A percentile compares a stretch with the other conserved stretches of the same genome.
Conservation (phyloP, 2,797 vertebrate species). For the Peromyscus nudipes region DNA sequence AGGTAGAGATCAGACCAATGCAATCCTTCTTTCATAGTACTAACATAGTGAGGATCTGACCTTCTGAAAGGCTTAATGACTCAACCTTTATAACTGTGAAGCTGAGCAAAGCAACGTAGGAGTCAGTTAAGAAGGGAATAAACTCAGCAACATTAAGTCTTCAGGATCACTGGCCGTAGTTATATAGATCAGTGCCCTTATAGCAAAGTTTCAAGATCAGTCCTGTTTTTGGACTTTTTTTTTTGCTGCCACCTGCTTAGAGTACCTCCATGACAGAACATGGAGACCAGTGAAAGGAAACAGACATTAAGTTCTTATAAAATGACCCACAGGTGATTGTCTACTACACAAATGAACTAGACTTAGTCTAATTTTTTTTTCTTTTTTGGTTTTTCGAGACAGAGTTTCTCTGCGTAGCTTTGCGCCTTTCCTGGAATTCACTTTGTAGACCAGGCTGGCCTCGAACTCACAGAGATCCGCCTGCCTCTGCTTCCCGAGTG, state of each 20-base stretch:
- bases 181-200: neutral
- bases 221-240: neutral
- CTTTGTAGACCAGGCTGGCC: too few species aligned
- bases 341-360: neutral
- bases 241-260: neutral
- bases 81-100: neutral
- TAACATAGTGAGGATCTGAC: neutral
- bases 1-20: neutral
- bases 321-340: neutral
- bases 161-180: neutral
- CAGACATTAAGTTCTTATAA: constrained; percentile 5
- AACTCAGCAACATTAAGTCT: neutral
- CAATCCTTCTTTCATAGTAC: neutral
- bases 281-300: neutral
- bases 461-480: too few species aligned
- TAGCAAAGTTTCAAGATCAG: neutral
- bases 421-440: too few species aligned
- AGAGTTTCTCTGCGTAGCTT: too few species aligned
- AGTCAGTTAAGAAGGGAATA: neutral
- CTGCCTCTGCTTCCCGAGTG: too few species aligned
- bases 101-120: neutral
- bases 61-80: neutral
- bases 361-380: neutral
- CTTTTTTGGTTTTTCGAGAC: too few species aligned
- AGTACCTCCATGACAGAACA: neutral